Base-by-base conservation (phyloP, 2,113 vertebrate species). In the Nyctereutes procyonoides region DNA sequence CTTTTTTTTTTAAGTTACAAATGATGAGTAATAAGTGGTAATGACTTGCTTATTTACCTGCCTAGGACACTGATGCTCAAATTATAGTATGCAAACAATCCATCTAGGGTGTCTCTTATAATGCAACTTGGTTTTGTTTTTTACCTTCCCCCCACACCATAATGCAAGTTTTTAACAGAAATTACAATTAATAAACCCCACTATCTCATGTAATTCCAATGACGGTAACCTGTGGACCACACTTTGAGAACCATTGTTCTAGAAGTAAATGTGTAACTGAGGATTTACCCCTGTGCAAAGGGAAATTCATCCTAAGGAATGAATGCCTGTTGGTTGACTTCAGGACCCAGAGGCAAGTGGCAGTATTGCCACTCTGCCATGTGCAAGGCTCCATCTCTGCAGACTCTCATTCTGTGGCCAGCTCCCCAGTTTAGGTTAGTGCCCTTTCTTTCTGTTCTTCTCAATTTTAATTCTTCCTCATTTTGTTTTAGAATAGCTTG, bases 401-500 rank as follows among this genome's bases (percentile, higher is more conserved):
- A 81, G 65, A 5, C 17, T 84, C 84, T 26, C 11, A 5, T 43
- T 65, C 30, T 90, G 92, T n/a, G 30, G 30, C 35, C 24, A 71
- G 65, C 71, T 87, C 24, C 67, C 30, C 32, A 26, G 3, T 58
- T 85, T 19, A 93, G 43, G 17, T 58, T 89, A 43, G 19, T 77
- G 24, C 20, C 43, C 58, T 87, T 62, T 86, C 35, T 85, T 69
- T 97, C 32, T 92, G 32, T 62, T 82, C 55, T 85, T 28, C 58
- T 87, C 26, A 71, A 65, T 11, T 94, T 86, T 71, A 90, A 56
- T 92, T 87, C 26, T 79, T 28, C 63, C 43, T 65, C 9, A 80
- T 91, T 95, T 84, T 93, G 76, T 91, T 88, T 63, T 88, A 94
- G 82, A 65, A 48, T 56, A 71, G 77, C 73, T 88, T 94, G 91